Evolutionary conservation across 2,797 vertebrate genomes (phyloP), one percentile per base, ranked within the genome.

Genomic region (Sciurus vulgaris): DNA sequence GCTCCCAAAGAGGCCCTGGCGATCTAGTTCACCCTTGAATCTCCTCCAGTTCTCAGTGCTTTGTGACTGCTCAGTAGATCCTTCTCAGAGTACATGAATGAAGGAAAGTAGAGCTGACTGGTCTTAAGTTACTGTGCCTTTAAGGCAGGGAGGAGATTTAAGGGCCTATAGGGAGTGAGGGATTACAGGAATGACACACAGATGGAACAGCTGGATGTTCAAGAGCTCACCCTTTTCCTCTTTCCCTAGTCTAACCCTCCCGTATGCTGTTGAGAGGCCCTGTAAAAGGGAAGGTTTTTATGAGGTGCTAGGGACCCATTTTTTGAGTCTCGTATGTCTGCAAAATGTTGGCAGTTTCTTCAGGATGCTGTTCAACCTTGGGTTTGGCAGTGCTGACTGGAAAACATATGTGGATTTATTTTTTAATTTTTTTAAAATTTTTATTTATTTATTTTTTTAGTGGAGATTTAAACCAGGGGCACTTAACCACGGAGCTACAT

Each of bases 281-380:
- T 83, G 77, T 15, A 93, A 96, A 73, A 96, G 95, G 86, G n/a
- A 96, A 97, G 92, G 84, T 86, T 97, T 97, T 95, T 96, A 95
- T 44, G 67, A 89, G 94, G 96, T 97, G 97, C 97, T 97, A 97
- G 97, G 96, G 97, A 96, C 95, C 97, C 96, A 63, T 97, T 97
- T 90, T 97, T 84, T 96, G 78, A 97, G 89, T 70, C 94, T 97
- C 94, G 35, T 20, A 41, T 41, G 87, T 82, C 72, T 96, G 95
- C 86, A 95, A 73, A 96, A 87, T 81, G 24, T 74, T 97, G 96
- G 97, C 96, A 63, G 33, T 86, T 95, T 97, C 67, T 81, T 30
- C 41, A 28, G 77, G 94, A 96, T 6, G 73, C 94, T 96, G 61
- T 77, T 90, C 7, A 35, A 84, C 93, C 88, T 93, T 89, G 26